Percentiles rank a stretch among this genome's conserved stretches.
Evolutionary conservation across 2,113 vertebrate species (phyloP).

Genomic region (Athene cunicularia): DNA sequence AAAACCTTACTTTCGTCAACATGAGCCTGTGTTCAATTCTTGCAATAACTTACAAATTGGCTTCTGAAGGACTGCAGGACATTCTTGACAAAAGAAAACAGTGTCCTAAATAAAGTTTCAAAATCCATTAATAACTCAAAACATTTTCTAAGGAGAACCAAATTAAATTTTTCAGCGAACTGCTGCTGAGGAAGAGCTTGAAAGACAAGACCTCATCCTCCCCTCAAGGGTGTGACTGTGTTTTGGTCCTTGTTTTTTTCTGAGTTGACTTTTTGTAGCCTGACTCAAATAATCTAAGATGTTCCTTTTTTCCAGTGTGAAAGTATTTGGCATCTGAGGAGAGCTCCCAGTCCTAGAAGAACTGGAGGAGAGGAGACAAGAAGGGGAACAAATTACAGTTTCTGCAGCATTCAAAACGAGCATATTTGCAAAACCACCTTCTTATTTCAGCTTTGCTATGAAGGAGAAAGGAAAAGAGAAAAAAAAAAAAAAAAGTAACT

Average conservation of each 20-base stretch:
- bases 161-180: not conserved
- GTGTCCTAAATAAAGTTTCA: not conserved
- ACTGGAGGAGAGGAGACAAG: not conserved
- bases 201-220: not conserved
- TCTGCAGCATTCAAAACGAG: not conserved
- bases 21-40: not conserved
- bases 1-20: not conserved
- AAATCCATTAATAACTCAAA: not conserved
- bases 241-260: not conserved
- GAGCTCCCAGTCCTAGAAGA: not conserved
- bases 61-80: not conserved
- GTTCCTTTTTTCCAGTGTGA: not conserved
- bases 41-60: not conserved
- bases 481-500: not conserved
- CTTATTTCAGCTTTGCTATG: not conserved
- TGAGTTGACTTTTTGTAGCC: not conserved
- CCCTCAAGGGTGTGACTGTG: not conserved
- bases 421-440: not conserved
- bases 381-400: not conserved
- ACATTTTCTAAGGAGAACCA: not conserved
- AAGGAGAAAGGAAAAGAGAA: not conserved
- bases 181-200: not conserved
- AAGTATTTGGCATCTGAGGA: not conserved
- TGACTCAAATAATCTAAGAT: not conserved
- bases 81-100: not conserved